Percentiles rank a stretch among this genome's conserved stretches.
Conservation (phyloP, 2,888 invertebrate species). For the Parnassius apollo region DNA sequence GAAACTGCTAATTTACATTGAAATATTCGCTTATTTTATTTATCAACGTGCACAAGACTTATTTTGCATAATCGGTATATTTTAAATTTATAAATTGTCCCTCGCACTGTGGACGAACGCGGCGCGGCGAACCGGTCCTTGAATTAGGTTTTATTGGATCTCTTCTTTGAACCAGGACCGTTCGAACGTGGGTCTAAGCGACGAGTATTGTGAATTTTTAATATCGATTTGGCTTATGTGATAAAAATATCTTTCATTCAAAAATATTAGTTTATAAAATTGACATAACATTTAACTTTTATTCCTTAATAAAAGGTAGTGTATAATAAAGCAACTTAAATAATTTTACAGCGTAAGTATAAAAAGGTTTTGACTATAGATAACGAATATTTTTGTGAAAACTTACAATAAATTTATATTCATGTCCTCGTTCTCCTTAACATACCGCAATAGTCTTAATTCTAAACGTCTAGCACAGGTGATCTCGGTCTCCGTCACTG, state of each 20-base stretch:
- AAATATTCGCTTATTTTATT: conserved; percentile 40
- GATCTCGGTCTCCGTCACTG: too few relatives aligned
- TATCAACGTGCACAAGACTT: conserved; percentile 44
- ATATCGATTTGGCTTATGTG: not conserved
- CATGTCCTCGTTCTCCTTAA: too few relatives aligned
- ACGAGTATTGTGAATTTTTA: conserved; percentile 23
- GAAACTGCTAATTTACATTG: conserved; percentile 34
- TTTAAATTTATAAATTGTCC: conserved; percentile 55
- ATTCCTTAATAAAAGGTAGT: too few relatives aligned
- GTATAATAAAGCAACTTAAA: too few relatives aligned
- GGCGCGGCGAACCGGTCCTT: conserved; percentile 47
- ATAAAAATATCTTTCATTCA: not conserved
- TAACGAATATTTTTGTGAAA: too few relatives aligned
- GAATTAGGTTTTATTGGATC: conserved; percentile 43
- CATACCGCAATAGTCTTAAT: too few relatives aligned
- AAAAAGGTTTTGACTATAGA: too few relatives aligned
- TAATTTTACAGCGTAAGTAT: too few relatives aligned
- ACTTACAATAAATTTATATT: too few relatives aligned
- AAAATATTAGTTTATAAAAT: not conserved
- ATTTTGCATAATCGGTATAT: conserved; percentile 67
- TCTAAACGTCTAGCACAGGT: too few relatives aligned
- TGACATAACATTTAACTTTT: too few relatives aligned
- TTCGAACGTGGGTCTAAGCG: conserved; percentile 24
- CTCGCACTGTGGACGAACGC: conserved; percentile 38
- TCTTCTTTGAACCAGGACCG: conserved; percentile 20